Base-by-base conservation (phyloP, 1,140 invertebrate genomes). In the Samia ricini region DNA sequence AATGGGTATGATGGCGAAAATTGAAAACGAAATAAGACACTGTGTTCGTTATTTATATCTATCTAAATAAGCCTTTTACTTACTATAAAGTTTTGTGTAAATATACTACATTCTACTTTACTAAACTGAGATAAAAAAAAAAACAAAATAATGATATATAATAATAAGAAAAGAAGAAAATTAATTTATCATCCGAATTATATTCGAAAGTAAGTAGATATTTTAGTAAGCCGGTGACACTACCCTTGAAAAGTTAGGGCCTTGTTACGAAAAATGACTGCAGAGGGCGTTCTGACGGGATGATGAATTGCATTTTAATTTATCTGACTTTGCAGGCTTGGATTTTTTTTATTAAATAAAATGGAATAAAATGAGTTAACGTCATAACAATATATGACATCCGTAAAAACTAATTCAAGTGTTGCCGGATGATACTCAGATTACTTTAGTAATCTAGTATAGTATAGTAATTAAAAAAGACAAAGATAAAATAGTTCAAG, bases 231-330 rank as follows among this genome's bases (percentile, higher is more conserved):
- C 22, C 18, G n/a, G 23, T 50, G 22, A 49, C 36, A 48, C 23
- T 42, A 50, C 33, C 24, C 57, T 51, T 55, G 52, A 65, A 61
- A 65, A 65, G 63, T 61, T 65, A 22, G 33, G 52, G 22, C 21
- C 48, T 50, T 61, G 52, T 60, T 51, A 20, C 63, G 52, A 57
- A 65, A 65, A 65, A 65, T 60, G 63, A 57, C 63, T 60, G 21
- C 52, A 23, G 4, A 22, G 52, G 21, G 10, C 26, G 56, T 4
- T 29, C 3, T 23, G 57, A 59, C n/a, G 33, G 29, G n/a, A 59
- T 59, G 57, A 59, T 59, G 57, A 59, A 59, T 59, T 50, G 22
- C 21, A 59, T 18, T 22, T 48, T 26, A 22, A 50, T 59, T 59
- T 59, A 24, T 59, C 57, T 59, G 57, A 49, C 36, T n/a, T 24